These are phyloP conservation scores for Chymomyza caudatula DNA, from an alignment of 2,888 invertebrate genomes.

Conservation along the genomic window DNA sequence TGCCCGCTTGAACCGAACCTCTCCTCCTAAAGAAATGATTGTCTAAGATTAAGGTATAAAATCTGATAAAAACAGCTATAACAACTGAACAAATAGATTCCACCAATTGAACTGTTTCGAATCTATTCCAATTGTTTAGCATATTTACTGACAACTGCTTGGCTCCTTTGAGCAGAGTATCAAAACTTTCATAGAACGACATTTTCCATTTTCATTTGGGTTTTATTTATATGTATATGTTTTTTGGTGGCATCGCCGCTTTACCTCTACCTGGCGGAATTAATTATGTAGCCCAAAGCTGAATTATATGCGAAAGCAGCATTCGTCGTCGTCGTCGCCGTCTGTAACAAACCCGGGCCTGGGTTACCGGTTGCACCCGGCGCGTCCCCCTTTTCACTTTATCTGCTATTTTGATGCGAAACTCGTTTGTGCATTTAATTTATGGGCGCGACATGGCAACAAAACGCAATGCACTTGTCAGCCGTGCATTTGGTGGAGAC, in stretches of 20 bases:
- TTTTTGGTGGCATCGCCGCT: background rate
- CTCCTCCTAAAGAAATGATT: no score
- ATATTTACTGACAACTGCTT: no score
- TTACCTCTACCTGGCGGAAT: constrained; percentile 55
- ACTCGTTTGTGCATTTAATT: constrained; percentile 72
- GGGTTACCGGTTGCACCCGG: constrained; percentile 2
- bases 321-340: constrained; percentile 28
- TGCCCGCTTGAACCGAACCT: no score
- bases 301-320: constrained; percentile 72
- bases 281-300: constrained; percentile 73
- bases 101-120: no score
- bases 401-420: constrained; percentile 62
- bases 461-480: constrained; percentile 66
- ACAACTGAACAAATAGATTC: no score
- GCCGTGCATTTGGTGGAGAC: constrained; percentile 4
- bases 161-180: background rate
- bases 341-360: constrained; percentile 15
- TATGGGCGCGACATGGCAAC: constrained; percentile 68
- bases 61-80: no score
- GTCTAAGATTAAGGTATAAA: no score
- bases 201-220: background rate
- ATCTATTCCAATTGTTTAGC: no score
- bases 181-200: background rate
- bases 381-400: constrained; percentile 56
- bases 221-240: background rate